These are phyloP conservation scores for Coenobita brevimanus DNA, from an alignment of 1,140 invertebrate species.

Conservation along the genomic window DNA sequence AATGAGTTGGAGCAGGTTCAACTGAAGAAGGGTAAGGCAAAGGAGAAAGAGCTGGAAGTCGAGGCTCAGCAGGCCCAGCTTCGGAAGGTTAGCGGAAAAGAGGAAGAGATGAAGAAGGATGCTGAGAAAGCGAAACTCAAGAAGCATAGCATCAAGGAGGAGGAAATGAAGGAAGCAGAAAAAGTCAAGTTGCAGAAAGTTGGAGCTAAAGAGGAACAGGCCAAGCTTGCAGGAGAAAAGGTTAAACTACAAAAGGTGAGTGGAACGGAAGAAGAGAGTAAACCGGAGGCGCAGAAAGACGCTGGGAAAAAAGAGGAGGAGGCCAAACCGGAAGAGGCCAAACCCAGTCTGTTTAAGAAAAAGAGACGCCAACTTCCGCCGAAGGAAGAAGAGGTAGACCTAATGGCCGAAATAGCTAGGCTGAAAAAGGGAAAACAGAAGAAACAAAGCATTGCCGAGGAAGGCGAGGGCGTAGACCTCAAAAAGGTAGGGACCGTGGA, in stretches of 20 bases:
- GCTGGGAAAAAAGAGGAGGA: too few species aligned
- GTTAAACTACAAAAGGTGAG: constrained; percentile 44
- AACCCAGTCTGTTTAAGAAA: too few species aligned
- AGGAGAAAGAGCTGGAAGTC: background rate
- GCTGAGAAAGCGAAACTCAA: constrained; percentile 36
- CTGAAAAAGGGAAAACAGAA: too few species aligned
- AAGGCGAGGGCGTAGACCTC: background rate
- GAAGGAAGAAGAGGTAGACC: too few species aligned
- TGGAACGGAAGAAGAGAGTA: background rate
- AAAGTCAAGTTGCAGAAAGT: constrained; percentile 32
- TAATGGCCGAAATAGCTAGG: too few species aligned
- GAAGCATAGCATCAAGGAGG: constrained; percentile 13
- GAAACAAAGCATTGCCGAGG: too few species aligned
- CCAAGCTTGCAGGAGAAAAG: constrained; percentile 27
- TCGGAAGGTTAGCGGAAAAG: constrained; percentile 19
- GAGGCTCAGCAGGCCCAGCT: constrained; percentile 30
- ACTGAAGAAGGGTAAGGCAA: constrained; percentile 18
- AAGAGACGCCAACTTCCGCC: too few species aligned
- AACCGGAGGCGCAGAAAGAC: constrained; percentile 5
- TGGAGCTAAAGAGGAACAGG: constrained; percentile 10
- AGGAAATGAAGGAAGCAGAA: constrained; percentile 31
- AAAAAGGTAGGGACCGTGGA: background rate
- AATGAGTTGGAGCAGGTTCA: constrained; percentile 9
- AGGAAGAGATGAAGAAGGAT: constrained; percentile 16
- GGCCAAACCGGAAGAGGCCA: too few species aligned